A percentile compares a stretch with the other conserved stretches of the same genome.
These are phyloP conservation scores for Psilanteris sp. DNA, from an alignment of 1,140 invertebrate species.

Conservation along the genomic window DNA sequence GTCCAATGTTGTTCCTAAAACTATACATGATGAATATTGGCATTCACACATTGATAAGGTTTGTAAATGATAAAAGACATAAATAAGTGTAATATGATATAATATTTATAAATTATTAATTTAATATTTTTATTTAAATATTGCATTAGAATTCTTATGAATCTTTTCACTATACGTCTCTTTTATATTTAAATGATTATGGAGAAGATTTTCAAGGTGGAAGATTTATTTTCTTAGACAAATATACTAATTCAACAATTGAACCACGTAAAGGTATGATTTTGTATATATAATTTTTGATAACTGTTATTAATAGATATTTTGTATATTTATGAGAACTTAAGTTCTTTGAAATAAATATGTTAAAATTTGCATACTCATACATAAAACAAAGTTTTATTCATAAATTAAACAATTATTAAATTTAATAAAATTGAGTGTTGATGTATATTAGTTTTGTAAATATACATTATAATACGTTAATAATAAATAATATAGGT, in stretches of 20 bases:
- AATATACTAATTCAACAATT: conserved; percentile 85
- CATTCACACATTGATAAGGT: conserved; percentile 93
- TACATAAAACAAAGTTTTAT: too few species aligned
- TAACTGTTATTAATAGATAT: too few species aligned
- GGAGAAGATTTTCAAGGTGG: conserved; percentile 89
- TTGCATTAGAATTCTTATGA: conserved; percentile 87
- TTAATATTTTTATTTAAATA: conserved; percentile 6
- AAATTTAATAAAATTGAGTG: too few species aligned
- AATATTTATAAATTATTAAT: too few species aligned
- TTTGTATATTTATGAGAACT: too few species aligned
- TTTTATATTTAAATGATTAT: conserved; percentile 90
- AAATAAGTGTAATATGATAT: too few species aligned
- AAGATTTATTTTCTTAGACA: conserved; percentile 89
- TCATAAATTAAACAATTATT: too few species aligned
- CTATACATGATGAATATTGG: conserved; percentile 93
- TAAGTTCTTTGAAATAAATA: too few species aligned
- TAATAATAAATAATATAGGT: too few species aligned
- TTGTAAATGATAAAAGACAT: conserved; percentile 47
- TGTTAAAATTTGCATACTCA: too few species aligned
- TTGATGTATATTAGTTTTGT: too few species aligned
- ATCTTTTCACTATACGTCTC: conserved; percentile 91
- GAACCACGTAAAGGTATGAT: conserved; percentile 86
- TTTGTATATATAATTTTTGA: background rate
- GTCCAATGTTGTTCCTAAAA: conserved; percentile 84
- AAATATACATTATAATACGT: too few species aligned